phyloP scores from a whole-genome alignment of 2,113 vertebrate species.

The Platichthys flesus region DNA sequence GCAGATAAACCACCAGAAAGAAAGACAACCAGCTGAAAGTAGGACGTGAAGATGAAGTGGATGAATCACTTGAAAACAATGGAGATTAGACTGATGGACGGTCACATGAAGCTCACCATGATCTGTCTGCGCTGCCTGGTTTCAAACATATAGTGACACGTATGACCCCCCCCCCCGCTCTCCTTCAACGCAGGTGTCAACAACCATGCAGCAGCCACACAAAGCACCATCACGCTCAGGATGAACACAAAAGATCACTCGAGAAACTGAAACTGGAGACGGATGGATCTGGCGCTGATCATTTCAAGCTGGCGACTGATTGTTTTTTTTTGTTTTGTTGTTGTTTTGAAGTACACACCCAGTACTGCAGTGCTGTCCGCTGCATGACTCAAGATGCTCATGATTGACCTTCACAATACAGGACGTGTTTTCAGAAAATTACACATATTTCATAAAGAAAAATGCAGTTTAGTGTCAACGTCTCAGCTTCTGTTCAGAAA shows the following conservation, averaged over 20 bases:
- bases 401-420: slow-evolving; percentile 75
- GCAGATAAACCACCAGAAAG: slow-evolving; percentile 26
- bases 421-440: slow-evolving; percentile 64
- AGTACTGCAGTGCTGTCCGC: slow-evolving; percentile 76
- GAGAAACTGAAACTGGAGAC: slow-evolving; percentile 43
- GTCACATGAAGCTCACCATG: slow-evolving; percentile 37
- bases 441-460: slow-evolving; percentile 48
- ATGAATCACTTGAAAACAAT: slow-evolving; percentile 51
- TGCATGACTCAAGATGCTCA: slow-evolving; percentile 74
- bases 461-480: slow-evolving; percentile 48
- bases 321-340: slow-evolving; percentile 4
- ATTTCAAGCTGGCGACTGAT: slow-evolving; percentile 50
- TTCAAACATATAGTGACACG: slow-evolving; percentile 11
- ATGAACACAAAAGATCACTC: slow-evolving; percentile 42
- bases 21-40: slow-evolving; percentile 9
- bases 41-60: slow-evolving; percentile 18
- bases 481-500: not conserved
- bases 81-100: slow-evolving; percentile 28
- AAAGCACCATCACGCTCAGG: slow-evolving; percentile 44
- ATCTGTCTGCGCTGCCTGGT: slow-evolving; percentile 15
- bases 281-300: slow-evolving; percentile 43
- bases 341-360: slow-evolving; percentile 65
- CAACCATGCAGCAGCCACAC: slow-evolving; percentile 66
- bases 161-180: not conserved
- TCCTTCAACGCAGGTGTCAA: slow-evolving; percentile 48